Evolutionary conservation across 2,797 vertebrate species (phyloP).

Genomic region (Merluccius polli): DNA sequence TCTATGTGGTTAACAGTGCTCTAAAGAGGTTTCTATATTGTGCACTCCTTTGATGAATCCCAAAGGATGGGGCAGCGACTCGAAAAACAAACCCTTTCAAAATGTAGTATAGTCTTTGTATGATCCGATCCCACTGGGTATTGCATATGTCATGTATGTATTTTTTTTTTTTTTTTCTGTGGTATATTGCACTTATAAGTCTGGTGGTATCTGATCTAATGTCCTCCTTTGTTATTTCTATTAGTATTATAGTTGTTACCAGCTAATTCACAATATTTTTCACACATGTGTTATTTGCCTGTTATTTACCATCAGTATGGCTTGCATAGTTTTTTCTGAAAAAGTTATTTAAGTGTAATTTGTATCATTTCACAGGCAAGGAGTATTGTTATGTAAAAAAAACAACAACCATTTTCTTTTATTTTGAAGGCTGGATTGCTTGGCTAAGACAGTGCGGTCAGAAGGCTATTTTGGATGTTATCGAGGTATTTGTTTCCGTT

Average conservation of each 20-base stretch:
- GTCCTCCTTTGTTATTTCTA: background rate
- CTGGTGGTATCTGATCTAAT: background rate
- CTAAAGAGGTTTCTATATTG: background rate
- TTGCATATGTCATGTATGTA: background rate
- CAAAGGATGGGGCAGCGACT: background rate
- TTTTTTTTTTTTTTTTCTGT: background rate
- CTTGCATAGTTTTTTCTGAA: background rate
- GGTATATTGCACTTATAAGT: background rate
- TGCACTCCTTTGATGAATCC: background rate
- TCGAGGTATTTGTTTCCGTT: conserved; percentile 65
- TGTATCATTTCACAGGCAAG: background rate
- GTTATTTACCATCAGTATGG: background rate
- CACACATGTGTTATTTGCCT: background rate
- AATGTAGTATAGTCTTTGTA: background rate
- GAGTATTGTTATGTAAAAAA: background rate
- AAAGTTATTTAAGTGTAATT: background rate
- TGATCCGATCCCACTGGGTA: background rate
- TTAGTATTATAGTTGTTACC: background rate
- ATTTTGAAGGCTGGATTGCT: conserved; percentile 79
- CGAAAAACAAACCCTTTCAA: background rate
- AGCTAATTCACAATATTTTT: background rate
- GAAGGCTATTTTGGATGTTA: conserved; percentile 84
- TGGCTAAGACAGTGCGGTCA: conserved; percentile 75
- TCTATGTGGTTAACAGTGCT: background rate
- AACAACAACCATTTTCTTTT: conserved; percentile 13